Evolutionary conservation across 2,113 vertebrate species (phyloP), one percentile per base, ranked within the genome.

Genomic region (Engystomops pustulosus): DNA sequence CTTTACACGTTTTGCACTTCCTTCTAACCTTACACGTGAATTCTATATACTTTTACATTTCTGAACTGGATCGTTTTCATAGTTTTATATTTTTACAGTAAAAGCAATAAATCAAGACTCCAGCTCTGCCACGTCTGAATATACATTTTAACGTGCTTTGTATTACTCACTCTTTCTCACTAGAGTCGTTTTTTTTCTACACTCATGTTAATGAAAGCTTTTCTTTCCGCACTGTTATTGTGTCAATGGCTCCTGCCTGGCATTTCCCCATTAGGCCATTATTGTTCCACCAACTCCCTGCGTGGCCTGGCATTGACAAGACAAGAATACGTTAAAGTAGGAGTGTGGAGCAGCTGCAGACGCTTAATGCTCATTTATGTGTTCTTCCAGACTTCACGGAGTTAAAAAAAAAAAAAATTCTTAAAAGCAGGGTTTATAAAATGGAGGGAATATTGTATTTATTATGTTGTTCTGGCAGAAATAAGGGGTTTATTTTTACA

Each of bases 401-500:
- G 80, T 81, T 82, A 82, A 82, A n/a, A 60, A 71, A 82, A n/a
- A 45, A 6, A 27, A 47, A 12, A n/a, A 32, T 34, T 20, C 23
- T 32, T 17, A 71, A 27, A 60, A 47, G 18, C 36, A 9, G 0
- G 38, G 67, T 0, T 34, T 62, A 1, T 41, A 77, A 32, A 38
- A 74, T 53, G 41, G 32, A 27, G n/a, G 32, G 68, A 81, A 81
- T 55, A 72, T 51, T 81, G 36, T 71, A 71, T 72, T 58, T 60
- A 71, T 45, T 74, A 41, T 82, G 51, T 47, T 41, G 9, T 14
- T 77, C 30, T 38, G 14, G 27, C 41, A 51, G 44, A 77, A 75
- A 83, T 76, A 75, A 62, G 25, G 45, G 60, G 82, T 77, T 84
- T 76, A 84, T 77, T 77, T 84, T 74, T 74, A 74, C 58, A 60